These are phyloP conservation scores for Myopa tessellatipennis DNA, from an alignment of 2,888 invertebrate genomes.

Conservation along the genomic window DNA sequence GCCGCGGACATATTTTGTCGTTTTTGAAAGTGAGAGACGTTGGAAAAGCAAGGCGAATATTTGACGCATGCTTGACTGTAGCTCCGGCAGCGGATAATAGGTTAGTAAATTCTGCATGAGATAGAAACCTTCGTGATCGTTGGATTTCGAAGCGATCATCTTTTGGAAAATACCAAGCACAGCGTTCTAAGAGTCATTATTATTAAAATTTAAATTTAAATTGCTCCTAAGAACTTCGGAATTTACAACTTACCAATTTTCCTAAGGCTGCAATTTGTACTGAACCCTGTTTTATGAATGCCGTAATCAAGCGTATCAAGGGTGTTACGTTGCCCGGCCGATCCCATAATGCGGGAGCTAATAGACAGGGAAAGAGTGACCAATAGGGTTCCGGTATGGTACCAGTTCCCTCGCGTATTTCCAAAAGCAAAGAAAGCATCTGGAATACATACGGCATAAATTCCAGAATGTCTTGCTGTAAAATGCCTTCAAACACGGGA, in stretches of 20 bases:
- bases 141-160: slow-evolving; percentile 91
- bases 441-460: slow-evolving; percentile 99
- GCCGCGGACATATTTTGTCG: slow-evolving; percentile 92
- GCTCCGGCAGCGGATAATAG: slow-evolving; percentile 80
- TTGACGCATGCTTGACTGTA: slow-evolving; percentile 85
- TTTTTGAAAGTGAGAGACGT: slow-evolving; percentile 91
- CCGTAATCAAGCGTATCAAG: slow-evolving; percentile 89
- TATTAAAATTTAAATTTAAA: not conserved
- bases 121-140: slow-evolving; percentile 97
- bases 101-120: slow-evolving; percentile 87
- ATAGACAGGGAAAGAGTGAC: slow-evolving; percentile 87
- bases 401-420: slow-evolving; percentile 72
- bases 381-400: slow-evolving; percentile 86
- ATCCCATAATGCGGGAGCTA: slow-evolving; percentile 94
- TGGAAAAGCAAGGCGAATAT: slow-evolving; percentile 94
- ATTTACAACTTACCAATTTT: slow-evolving; percentile 73
- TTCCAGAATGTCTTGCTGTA: slow-evolving; percentile 92
- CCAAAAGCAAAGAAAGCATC: slow-evolving; percentile 91
- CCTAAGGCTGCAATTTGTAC: slow-evolving; percentile 76
- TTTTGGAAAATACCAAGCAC: slow-evolving; percentile 97
- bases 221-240: not conserved
- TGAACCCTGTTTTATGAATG: slow-evolving; percentile 82
- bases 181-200: slow-evolving; percentile 73
- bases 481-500: slow-evolving; percentile 93
- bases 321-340: slow-evolving; percentile 93